Base-by-base conservation (phyloP, 1,140 invertebrate species). In the Drosophila persimilis region DNA sequence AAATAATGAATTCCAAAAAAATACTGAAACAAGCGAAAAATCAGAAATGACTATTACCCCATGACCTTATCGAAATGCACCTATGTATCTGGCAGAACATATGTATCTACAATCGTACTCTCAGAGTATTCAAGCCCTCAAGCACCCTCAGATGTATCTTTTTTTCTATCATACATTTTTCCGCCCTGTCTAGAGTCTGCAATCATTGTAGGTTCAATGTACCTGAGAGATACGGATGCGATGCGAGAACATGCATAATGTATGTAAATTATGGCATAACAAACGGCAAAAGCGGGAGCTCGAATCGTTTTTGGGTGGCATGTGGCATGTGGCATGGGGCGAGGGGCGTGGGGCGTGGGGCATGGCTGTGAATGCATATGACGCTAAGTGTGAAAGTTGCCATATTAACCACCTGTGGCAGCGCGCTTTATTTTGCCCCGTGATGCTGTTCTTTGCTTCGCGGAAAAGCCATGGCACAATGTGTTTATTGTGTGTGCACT, bases 341-440 rank as follows among this genome's bases (percentile, higher is more conserved):
- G 13, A 13, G 26, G 3, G 26, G 59, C 26, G 13, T 17, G 26
- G 3, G 26, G 22, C 29, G 15, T 17, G 29, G 11, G 24, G 24
- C 24, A 5, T 17, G 48, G 22, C 45, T 60, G 29, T 56, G 52
- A 76, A 65, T 77, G 73, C 77, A 73, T 31, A 59, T 59, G 78
- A 78, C 58, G 75, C 77, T 53, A 85, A 80, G 83, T 81, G 81
- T 80, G 72, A 81, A 86, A 86, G 74, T 86, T 86, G 58, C 64
- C 70, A 78, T 88, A 88, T 86, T 88, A 86, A 86, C 77, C 81
- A 86, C 81, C 81, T 86, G 81, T 86, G 78, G 81, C 81, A 69
- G 41, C 22, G 7, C 31, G 11, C 35, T 35, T 4, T 35, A 11
- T 11, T 39, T 39, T 39, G 1, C 63, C 60, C 54, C 45, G n/a